These are phyloP conservation scores for Podotricha telesiphe DNA, from an alignment of 2,888 invertebrate genomes.

Conservation along the genomic window DNA sequence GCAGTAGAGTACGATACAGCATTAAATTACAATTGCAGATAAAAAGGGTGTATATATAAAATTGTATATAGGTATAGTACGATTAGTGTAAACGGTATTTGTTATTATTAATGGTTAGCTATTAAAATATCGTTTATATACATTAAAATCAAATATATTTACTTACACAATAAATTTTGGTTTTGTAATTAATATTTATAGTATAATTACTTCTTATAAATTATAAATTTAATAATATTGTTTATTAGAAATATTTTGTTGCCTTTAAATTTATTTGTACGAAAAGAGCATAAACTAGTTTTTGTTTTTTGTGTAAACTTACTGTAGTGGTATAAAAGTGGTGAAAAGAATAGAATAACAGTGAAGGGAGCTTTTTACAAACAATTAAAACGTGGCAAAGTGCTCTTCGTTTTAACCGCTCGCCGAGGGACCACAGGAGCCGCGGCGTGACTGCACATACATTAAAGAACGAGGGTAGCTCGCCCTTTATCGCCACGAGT, in stretches of 20 bases:
- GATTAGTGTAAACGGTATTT: not conserved
- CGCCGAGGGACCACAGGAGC: conserved; percentile 59
- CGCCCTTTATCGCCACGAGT: conserved; percentile 55
- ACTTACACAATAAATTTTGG: too few relatives aligned
- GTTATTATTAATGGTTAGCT: not conserved
- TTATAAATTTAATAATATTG: too few relatives aligned
- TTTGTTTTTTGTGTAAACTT: not conserved
- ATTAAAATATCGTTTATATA: conserved; percentile 2
- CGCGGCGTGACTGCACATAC: conserved; percentile 68
- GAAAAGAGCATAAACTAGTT: not conserved
- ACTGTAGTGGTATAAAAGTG: not conserved
- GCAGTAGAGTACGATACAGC: conserved; percentile 3
- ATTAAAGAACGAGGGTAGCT: conserved; percentile 63
- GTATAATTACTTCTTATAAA: too few relatives aligned
- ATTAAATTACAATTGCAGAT: not conserved
- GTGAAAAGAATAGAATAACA: conserved; percentile 32
- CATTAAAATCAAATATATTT: not conserved
- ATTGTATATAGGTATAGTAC: too few relatives aligned
- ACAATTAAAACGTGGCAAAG: conserved; percentile 66
- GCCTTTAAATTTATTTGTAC: not conserved
- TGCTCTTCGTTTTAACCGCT: conserved; percentile 71
- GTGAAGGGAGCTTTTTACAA: conserved; percentile 61
- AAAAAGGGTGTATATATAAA: not conserved
- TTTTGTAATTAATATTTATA: too few relatives aligned
- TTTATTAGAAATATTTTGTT: not conserved